Evolutionary conservation across 2,797 vertebrate genomes (phyloP), one percentile per base, ranked within the genome.

Genomic region (Erethizon dorsatum): DNA sequence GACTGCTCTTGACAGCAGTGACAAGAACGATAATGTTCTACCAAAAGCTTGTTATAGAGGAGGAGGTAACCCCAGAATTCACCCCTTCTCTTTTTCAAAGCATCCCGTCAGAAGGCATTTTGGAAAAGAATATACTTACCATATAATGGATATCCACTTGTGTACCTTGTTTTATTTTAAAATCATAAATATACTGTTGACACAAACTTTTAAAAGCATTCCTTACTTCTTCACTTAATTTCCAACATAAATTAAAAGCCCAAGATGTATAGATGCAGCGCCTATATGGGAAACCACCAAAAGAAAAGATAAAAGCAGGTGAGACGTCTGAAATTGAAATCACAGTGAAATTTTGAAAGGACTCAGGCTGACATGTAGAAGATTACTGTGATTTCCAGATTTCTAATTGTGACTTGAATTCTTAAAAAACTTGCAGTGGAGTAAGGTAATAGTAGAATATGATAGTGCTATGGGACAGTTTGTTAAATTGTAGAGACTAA

Each of bases 381-480:
- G 9, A 5, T 6, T 11, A 13, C 59, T 79, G 15, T 17, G 2
- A 26, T 52, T 73, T 65, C 63, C 17, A 2, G 65, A 57, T 85
- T 28, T 75, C 33, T 77, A 3, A 4, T 26, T 20, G 7, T 26
- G n/a, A 24, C 67, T 33, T 37, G 41, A 33, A 22, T 69, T 61
- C n/a, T 82, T 65, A 90, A 75, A 24, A 83, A 18, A 17, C 59
- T 1, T 14, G 22, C 0, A 2, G 5, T 26, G 2, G 28, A 24
- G 50, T 2, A 24, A 4, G 24, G 4, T 12, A 1, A 41, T 22
- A 1, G 33, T 31, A 65, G 57, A 28, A 7, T 22, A 5, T 31
- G 59, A 11, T 14, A 4, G 41, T 14, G 3, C 18, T 9, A 0
- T 2, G 5, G 11, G 83, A 50, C 6, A 12, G 2, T 54, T 78